These are phyloP conservation scores for Eulemur rufifrons DNA, from an alignment of 2,113 vertebrate genomes.

Conservation along the genomic window DNA sequence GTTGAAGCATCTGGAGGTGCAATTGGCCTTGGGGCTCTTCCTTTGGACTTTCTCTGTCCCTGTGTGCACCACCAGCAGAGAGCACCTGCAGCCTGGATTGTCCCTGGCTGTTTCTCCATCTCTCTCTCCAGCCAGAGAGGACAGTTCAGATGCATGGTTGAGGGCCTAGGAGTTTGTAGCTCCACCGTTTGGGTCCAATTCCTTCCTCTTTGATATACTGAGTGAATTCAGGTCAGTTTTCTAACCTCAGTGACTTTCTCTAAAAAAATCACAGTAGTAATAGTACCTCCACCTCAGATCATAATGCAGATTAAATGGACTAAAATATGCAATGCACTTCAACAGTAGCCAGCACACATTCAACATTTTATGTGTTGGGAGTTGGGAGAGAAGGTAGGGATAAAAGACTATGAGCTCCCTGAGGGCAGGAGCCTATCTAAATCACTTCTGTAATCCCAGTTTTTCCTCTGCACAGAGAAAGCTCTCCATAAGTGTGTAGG, in stretches of 20 bases:
- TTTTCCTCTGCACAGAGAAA: not conserved
- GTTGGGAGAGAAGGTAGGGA: not conserved
- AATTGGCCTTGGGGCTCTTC: not conserved
- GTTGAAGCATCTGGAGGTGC: not conserved
- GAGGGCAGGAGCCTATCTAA: not conserved
- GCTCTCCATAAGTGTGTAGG: too few relatives aligned
- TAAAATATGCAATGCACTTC: fast-evolving
- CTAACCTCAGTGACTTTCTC: not conserved
- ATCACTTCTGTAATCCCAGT: not conserved
- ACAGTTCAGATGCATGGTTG: fast-evolving
- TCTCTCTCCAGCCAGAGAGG: not conserved
- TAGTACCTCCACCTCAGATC: not conserved
- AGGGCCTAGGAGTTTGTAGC: not conserved
- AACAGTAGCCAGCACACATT: not conserved
- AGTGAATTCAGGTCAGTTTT: not conserved
- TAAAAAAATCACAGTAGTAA: not conserved
- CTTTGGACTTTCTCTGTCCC: not conserved
- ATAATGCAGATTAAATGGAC: not conserved
- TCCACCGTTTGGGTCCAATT: not conserved
- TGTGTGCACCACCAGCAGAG: fast-evolving
- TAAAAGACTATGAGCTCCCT: not conserved
- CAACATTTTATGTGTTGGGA: not conserved
- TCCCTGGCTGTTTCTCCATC: not conserved
- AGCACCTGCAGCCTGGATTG: not conserved
- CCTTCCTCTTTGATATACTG: not conserved